A percentile compares a stretch with the other conserved stretches of the same genome.
Evolutionary conservation across 2,888 invertebrate species (phyloP).

Genomic region (Heliconius ethilla): DNA sequence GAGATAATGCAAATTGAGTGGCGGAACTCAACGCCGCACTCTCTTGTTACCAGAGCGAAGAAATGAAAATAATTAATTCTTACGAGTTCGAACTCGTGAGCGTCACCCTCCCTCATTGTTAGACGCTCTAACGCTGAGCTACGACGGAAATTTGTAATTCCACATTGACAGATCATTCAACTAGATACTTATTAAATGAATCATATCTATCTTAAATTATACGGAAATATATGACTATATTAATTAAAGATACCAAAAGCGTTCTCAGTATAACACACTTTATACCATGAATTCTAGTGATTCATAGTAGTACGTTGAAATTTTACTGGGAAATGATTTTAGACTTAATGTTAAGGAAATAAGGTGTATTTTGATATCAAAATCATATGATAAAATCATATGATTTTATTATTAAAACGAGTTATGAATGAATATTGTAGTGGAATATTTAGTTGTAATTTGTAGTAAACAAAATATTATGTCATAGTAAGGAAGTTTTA

Average conservation of each 20-base stretch:
- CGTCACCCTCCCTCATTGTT: too few species aligned
- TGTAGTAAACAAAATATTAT: slow-evolving; percentile 20
- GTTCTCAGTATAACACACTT: slow-evolving; percentile 1
- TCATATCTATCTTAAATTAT: slow-evolving; percentile 10
- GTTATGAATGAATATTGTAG: slow-evolving; percentile 13
- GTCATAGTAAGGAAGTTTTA: slow-evolving; percentile 6
- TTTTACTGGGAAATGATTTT: neutral
- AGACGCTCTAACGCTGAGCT: neutral
- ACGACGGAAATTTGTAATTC: neutral
- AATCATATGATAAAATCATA: too few species aligned
- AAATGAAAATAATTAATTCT: too few species aligned
- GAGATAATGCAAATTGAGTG: too few species aligned
- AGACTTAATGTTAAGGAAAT: neutral
- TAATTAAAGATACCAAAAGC: slow-evolving; percentile 22
- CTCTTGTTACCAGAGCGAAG: too few species aligned
- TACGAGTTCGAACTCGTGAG: too few species aligned
- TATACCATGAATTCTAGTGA: slow-evolving; percentile 17
- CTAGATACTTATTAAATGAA: slow-evolving; percentile 5
- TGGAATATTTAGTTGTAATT: slow-evolving; percentile 24
- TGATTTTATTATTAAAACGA: neutral
- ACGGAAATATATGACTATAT: slow-evolving; percentile 6
- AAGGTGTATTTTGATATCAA: too few species aligned
- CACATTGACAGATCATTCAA: neutral
- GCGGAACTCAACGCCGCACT: too few species aligned
- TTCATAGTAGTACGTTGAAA: neutral